Evolutionary conservation across 2,113 vertebrate species (phyloP).

Genomic region (Zosterops japonicus): DNA sequence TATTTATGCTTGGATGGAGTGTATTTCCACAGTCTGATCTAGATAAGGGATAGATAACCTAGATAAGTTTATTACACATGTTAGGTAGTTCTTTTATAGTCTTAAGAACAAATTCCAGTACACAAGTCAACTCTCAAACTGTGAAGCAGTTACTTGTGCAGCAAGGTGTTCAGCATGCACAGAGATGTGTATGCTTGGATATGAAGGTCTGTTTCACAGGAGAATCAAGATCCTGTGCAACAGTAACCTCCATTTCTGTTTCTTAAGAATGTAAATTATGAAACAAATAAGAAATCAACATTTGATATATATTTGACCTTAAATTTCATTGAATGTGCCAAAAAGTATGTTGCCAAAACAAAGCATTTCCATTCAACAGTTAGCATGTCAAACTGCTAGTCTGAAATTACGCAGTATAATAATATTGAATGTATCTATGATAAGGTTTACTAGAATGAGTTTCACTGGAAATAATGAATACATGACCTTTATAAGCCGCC

Average conservation of each 20-base stretch:
- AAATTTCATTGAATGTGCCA: neutral
- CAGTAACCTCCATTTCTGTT: neutral
- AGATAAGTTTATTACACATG: neutral
- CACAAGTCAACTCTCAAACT: neutral
- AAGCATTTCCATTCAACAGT: neutral
- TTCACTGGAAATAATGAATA: neutral
- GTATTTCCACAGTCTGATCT: neutral
- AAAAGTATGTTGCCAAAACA: neutral
- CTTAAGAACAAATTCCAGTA: neutral
- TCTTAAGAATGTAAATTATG: neutral
- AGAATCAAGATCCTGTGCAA: neutral
- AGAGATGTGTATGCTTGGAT: neutral
- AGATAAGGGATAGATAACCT: neutral
- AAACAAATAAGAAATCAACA: neutral
- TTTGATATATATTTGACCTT: neutral
- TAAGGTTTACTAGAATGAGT: neutral
- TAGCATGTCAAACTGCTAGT: neutral
- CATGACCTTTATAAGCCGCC: conserved; percentile 10
- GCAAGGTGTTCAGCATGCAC: neutral
- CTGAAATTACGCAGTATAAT: neutral
- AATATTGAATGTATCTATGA: neutral
- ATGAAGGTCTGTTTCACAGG: neutral
- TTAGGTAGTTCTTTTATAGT: neutral
- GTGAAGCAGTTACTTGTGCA: neutral
- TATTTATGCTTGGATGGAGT: neutral